Evolutionary conservation across 2,797 vertebrate genomes (phyloP).

Genomic region (Podarcis siculus): DNA sequence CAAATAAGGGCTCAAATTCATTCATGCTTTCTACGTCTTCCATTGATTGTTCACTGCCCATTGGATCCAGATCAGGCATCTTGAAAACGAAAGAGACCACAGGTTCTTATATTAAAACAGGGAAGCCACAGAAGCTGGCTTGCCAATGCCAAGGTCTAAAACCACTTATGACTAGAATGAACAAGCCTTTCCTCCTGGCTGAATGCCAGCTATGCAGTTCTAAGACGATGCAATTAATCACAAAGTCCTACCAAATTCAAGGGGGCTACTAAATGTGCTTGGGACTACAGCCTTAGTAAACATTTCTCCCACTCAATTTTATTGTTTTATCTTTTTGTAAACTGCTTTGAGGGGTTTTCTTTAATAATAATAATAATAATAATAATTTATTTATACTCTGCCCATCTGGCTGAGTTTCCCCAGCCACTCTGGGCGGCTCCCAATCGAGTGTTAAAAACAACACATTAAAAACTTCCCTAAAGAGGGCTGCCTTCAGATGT

Average conservation of each 20-base stretch:
- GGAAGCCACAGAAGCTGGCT: neutral
- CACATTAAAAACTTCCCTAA: no score
- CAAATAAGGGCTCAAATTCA: conserved; percentile 88
- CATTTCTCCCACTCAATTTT: no score
- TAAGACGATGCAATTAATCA: neutral
- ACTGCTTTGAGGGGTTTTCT: no score
- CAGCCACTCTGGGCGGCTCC: no score
- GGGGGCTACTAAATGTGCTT: neutral
- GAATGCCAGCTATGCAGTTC: conserved; percentile 6
- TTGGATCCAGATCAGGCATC: conserved; percentile 88
- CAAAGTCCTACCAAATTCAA: neutral
- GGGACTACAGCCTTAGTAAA: neutral
- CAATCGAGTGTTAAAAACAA: no score
- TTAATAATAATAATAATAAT: no score
- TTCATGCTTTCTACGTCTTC: conserved; percentile 90
- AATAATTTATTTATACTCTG: no score
- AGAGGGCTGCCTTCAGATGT: no score
- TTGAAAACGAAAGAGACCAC: conserved; percentile 62
- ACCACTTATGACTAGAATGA: neutral
- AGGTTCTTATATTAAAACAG: neutral
- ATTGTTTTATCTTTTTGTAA: no score
- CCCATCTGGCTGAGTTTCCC: no score
- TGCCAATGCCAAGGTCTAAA: neutral
- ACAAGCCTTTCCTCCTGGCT: neutral
- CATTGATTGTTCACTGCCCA: conserved; percentile 80